Base-by-base conservation (phyloP, 2,113 vertebrate species). In the Axis porcinus region DNA sequence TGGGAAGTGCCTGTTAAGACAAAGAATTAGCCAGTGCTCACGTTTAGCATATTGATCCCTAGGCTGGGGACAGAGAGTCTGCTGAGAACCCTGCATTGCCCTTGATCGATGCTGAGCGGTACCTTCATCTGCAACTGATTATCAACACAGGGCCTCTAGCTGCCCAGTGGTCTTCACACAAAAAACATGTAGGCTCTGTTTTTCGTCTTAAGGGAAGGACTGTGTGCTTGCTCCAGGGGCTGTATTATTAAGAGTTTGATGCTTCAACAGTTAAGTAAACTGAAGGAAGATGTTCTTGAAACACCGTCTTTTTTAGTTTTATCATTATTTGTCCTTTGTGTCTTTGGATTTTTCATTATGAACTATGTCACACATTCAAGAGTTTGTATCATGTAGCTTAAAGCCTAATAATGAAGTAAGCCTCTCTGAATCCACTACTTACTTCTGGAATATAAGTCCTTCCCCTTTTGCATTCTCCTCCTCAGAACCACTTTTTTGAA, bases 11-110 rank as follows among this genome's bases (percentile, higher is more conserved):
- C 45, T 95, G 28, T 74, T 97, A 94, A 93, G 79, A 86, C 60
- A 64, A 85, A 62, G 79, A 95, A 93, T 95, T 67, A 98, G 82
- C 86, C 21, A 74, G 33, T 79, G 47, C 57, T 97, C 78, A 94
- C 6, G 28, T 86, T 97, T 55, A 19, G 16, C 45, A 74, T 50
- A 50, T 40, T 57, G 89, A 86, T 16, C 15, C 33, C 25, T n/a
- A 25, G 45, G 21, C 54, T 54, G 82, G 36, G 86, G 45, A 78
- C 54, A 19, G 54, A 88, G 50, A n/a, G 25, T 7, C 87, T 45
- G 6, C 21, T 12, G 33, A 25, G 11, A 93, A 16, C 12, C 36
- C 33, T 85, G 33, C 30, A 13, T 67, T 0, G 1, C 58, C 43
- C 64, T 84, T 54, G 21, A 89, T 86, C 55, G 36, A 7, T 93